Evolutionary conservation across 2,113 vertebrate species (phyloP).

Genomic region (Nicator chloris): DNA sequence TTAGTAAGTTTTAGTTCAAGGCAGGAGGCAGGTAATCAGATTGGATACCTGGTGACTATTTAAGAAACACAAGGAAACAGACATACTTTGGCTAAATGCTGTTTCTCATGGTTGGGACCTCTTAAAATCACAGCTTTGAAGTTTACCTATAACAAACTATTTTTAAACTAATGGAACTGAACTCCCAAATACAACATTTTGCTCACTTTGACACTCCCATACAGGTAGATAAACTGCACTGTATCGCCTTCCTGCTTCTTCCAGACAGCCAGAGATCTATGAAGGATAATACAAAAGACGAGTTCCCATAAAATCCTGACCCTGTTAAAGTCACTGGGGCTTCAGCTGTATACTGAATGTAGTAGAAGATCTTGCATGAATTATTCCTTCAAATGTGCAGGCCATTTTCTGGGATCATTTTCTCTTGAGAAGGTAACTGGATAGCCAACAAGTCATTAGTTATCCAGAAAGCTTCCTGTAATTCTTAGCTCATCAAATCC

Average conservation of each 20-base stretch:
- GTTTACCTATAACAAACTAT: neutral
- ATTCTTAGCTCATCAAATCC: neutral
- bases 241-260: neutral
- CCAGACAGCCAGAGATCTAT: neutral
- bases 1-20: neutral
- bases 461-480: neutral
- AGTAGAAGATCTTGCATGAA: neutral
- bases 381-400: neutral
- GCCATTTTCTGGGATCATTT: neutral
- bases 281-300: neutral
- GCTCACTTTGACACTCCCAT: neutral
- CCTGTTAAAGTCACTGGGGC: neutral
- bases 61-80: neutral
- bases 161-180: neutral
- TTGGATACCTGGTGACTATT: neutral
- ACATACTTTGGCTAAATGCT: neutral
- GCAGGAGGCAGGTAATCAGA: neutral
- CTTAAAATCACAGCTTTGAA: neutral
- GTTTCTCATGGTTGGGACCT: neutral
- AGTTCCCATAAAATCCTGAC: neutral
- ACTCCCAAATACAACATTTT: neutral
- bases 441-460: neutral
- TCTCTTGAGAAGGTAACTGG: neutral
- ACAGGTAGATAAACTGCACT: neutral
- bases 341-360: neutral